phyloP scores from a whole-genome alignment of 2,888 invertebrate genomes.

The Gerosis bhagava region DNA sequence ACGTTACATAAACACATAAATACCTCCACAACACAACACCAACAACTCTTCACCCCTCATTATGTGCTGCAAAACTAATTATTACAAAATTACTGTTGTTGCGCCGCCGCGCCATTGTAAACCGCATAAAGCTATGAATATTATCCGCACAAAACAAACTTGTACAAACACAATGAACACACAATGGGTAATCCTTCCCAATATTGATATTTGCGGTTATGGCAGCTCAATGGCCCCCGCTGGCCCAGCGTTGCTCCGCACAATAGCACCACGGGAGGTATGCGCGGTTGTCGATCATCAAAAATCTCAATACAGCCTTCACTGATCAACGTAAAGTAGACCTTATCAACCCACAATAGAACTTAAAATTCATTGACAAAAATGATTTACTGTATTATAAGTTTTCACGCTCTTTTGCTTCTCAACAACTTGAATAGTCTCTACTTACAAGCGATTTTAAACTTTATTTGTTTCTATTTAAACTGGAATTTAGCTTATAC shows the following conservation, averaged over 20 bases:
- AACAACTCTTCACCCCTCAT: slow-evolving; percentile 14
- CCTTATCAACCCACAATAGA: background rate
- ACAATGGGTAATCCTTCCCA: slow-evolving; percentile 23
- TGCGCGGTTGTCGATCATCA: background rate
- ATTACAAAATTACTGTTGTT: no score
- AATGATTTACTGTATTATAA: slow-evolving; percentile 4
- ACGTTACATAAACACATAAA: no score
- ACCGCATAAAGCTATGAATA: slow-evolving; percentile 9
- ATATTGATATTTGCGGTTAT: slow-evolving; percentile 25
- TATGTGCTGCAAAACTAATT: no score
- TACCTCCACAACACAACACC: no score
- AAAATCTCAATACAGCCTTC: slow-evolving; percentile 16
- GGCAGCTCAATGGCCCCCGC: slow-evolving; percentile 13
- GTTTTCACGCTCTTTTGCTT: slow-evolving; percentile 18
- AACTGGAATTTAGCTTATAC: no score
- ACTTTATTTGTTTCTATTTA: no score
- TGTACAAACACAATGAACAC: slow-evolving; percentile 17
- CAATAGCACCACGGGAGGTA: slow-evolving; percentile 16
- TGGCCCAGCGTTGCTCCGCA: slow-evolving; percentile 18
- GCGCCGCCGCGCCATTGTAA: no score
- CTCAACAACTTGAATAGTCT: slow-evolving; percentile 1
- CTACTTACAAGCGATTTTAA: background rate
- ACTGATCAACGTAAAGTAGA: background rate
- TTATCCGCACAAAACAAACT: slow-evolving; percentile 14
- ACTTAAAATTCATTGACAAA: background rate